Evolutionary conservation across 2,888 invertebrate species (phyloP), one percentile per base, ranked within the genome.

Genomic region (Hetaerina titia): DNA sequence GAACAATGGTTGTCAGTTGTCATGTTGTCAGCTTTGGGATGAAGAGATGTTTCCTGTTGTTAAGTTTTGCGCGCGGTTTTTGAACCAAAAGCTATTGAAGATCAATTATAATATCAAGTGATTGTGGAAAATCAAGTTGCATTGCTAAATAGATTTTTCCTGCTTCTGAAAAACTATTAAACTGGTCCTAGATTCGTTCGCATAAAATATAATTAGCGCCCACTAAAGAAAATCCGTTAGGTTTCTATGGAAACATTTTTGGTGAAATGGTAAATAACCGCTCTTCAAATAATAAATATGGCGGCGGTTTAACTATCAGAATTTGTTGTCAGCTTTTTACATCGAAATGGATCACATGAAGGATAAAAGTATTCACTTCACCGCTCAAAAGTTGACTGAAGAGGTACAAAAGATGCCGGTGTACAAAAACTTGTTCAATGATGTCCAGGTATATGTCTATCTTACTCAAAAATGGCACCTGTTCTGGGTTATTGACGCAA

Each of bases 361-460:
- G 96, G 98, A 98, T 95, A 97, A 97, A 96, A 97, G 97, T 95
- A 98, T 98, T 96, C 98, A 98, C 96, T 98, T 98, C 95, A 98
- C 98, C 94, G 98, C 98, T 31, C 96, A 98, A 95, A 98, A 98
- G 97, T 97, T 99, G 96, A 98, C 98, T n/a, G 98, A 98, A 95
- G 98, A 98, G 96, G 97, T 99, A 95, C 98, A 98, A 96, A 97
- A 97, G 96, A 98, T 98, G 96, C 97, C 98, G 87, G 98, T 98
- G 96, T 99, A 98, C 96, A 98, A 98, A 96, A 97, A 97, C 95
- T 98, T 99, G 96, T 98, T 98, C 96, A 98, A 98, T 96, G 98
- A 98, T 96, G 97, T 99, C 95, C 98, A 98, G 97, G 98, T 98
- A 97, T 96, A 96, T 95, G 60, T 31, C 22, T 25, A 92, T 1